Conservation (phyloP, 2,113 vertebrate species). For the Phylloscopus trochilus region DNA sequence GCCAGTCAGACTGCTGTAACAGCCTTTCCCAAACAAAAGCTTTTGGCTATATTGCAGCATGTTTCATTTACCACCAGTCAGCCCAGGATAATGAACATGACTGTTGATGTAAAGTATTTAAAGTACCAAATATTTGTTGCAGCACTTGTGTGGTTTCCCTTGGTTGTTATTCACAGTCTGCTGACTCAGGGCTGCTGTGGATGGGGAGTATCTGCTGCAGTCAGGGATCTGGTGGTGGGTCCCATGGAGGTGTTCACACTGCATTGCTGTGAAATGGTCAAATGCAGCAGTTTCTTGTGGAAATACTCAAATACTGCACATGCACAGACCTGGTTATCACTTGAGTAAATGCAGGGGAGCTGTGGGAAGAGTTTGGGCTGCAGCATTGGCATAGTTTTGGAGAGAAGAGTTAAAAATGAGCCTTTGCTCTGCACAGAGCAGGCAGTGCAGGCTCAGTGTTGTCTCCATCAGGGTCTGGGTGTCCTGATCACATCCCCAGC, state of each 20-base stretch:
- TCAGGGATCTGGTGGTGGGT: neutral
- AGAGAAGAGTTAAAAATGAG: neutral
- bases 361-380: neutral
- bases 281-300: neutral
- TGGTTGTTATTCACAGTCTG: neutral
- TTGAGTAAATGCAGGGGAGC: neutral
- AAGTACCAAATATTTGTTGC: conserved; percentile 15
- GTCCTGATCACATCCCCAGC: neutral
- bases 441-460: neutral
- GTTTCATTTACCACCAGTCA: neutral
- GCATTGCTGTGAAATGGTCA: neutral
- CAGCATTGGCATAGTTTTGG: neutral
- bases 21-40: conserved; percentile 33
- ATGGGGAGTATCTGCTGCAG: neutral
- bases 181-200: neutral
- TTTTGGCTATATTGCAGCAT: neutral
- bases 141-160: neutral
- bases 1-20: neutral
- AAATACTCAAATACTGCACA: neutral
- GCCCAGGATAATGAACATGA: neutral
- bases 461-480: neutral
- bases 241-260: neutral
- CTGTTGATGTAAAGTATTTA: neutral
- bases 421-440: neutral
- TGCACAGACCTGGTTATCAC: neutral